phyloP scores from a whole-genome alignment of 2,113 vertebrate genomes.

The Tauraco erythrolophus region DNA sequence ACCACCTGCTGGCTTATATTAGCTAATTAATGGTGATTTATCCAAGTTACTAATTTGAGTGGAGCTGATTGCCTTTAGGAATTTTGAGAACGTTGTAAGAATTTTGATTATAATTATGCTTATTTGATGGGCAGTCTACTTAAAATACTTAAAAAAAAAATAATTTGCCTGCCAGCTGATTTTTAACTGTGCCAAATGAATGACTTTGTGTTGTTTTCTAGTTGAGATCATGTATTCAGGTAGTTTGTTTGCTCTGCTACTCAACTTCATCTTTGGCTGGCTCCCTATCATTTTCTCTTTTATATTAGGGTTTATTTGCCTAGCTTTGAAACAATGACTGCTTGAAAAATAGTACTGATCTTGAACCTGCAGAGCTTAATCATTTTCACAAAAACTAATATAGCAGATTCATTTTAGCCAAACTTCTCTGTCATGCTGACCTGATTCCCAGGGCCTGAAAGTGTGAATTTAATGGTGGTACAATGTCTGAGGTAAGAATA shows the following conservation, averaged over 20 bases:
- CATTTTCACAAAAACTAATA: conserved; percentile 76
- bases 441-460: conserved; percentile 65
- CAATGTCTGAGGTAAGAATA: conserved; percentile 54
- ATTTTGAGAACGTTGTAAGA: conserved; percentile 83
- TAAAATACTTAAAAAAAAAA: conserved; percentile 74
- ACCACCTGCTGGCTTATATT: conserved; percentile 98
- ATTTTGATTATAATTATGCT: conserved; percentile 92
- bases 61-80: conserved; percentile 91
- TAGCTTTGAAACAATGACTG: conserved; percentile 60
- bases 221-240: conserved; percentile 57
- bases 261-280: conserved; percentile 38
- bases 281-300: conserved; percentile 42
- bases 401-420: conserved; percentile 71
- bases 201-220: conserved; percentile 75
- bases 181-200: conserved; percentile 74
- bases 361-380: conserved; percentile 68
- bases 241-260: conserved; percentile 19
- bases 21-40: conserved; percentile 99
- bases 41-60: conserved; percentile 93
- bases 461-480: conserved; percentile 70
- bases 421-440: conserved; percentile 65
- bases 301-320: conserved; percentile 60
- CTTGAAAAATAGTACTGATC: conserved; percentile 71
- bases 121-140: conserved; percentile 89
- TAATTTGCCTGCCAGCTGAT: conserved; percentile 75